A percentile compares a stretch with the other conserved stretches of the same genome.
These are phyloP conservation scores for Anadara kagoshimensis DNA, from an alignment of 1,140 invertebrate species.

Conservation along the genomic window DNA sequence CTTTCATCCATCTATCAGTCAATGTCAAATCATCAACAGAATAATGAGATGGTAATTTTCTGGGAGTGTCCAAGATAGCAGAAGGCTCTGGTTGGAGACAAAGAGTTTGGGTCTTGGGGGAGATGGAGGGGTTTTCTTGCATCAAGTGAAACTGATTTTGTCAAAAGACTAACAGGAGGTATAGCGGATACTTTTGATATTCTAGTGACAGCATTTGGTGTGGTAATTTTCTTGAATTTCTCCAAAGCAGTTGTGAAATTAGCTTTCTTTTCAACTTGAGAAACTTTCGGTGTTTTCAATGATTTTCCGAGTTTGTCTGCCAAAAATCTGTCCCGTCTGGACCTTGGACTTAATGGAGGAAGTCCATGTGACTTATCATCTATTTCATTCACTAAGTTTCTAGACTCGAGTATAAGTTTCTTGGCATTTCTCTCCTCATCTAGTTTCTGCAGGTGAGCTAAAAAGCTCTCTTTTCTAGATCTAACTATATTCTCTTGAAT, in stretches of 20 bases:
- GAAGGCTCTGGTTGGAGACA: too few species aligned
- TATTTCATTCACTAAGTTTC: conserved; percentile 2
- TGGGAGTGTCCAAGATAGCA: too few species aligned
- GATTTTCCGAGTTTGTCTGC: conserved; percentile 9
- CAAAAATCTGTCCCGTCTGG: conserved; percentile 35
- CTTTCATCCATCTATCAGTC: too few species aligned
- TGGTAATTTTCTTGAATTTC: conserved; percentile 19
- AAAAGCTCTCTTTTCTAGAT: conserved; percentile 31
- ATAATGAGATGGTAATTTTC: too few species aligned
- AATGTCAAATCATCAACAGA: too few species aligned
- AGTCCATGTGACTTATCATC: not conserved
- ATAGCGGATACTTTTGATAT: too few species aligned
- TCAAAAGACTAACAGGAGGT: not conserved
- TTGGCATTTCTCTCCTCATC: conserved; percentile 16
- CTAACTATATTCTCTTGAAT: conserved; percentile 2
- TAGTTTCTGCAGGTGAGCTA: conserved; percentile 26
- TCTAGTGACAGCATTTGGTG: too few species aligned
- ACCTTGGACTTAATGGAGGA: conserved; percentile 36
- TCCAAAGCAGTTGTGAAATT: conserved; percentile 32
- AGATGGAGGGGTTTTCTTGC: conserved; percentile 9
- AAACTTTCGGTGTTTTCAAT: conserved; percentile 12
- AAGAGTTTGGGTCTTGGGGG: not conserved
- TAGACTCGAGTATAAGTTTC: too few species aligned
- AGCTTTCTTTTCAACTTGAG: conserved; percentile 24
- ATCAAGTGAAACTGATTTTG: conserved; percentile 1